Conservation (phyloP, 2,113 vertebrate genomes). For the Octodon degus region DNA sequence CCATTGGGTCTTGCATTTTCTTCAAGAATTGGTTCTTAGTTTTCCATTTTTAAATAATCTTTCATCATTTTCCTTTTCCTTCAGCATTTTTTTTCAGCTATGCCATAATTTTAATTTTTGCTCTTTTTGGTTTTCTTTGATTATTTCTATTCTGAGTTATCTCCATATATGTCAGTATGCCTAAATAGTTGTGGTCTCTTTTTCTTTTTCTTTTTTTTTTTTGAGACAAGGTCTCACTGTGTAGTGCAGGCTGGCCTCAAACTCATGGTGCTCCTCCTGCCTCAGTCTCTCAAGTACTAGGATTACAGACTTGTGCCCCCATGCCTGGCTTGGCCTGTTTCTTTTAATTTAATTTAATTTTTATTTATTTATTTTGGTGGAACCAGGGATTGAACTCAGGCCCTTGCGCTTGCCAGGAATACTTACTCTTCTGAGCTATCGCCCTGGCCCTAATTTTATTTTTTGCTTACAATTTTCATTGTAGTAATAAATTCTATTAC, state of each 20-base stretch:
- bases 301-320: too few species aligned
- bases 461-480: background rate
- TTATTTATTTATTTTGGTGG: too few species aligned
- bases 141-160: background rate
- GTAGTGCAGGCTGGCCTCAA: too few species aligned
- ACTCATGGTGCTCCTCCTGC: too few species aligned
- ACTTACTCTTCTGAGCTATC: too few species aligned
- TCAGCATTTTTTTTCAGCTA: background rate
- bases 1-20: background rate
- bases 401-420: too few species aligned
- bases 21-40: background rate
- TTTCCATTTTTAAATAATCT: background rate
- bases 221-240: too few species aligned
- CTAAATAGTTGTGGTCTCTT: too few species aligned
- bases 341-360: too few species aligned
- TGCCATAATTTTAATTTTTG: background rate
- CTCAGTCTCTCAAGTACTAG: too few species aligned
- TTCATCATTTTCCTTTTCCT: background rate
- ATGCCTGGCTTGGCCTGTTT: background rate
- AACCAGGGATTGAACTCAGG: too few species aligned
- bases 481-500: background rate
- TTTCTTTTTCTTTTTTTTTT: background rate
- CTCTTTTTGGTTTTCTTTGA: background rate
- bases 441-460: too few species aligned
- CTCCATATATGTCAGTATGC: background rate